A percentile compares a stretch with the other conserved stretches of the same genome.
phyloP scores from a whole-genome alignment of 2,888 invertebrate genomes.

The Lepidonotus clava region DNA sequence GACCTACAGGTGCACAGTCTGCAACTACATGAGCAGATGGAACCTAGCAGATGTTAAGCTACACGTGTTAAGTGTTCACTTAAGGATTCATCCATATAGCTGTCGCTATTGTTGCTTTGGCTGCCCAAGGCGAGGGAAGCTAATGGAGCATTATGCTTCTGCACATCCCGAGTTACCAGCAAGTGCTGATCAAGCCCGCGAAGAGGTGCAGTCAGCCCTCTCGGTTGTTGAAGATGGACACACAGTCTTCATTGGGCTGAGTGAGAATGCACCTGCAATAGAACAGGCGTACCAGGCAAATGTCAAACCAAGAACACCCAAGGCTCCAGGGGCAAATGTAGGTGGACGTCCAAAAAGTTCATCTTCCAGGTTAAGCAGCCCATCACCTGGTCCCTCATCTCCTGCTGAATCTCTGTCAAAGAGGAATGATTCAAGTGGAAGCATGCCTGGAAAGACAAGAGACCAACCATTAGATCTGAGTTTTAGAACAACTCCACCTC shows the following conservation, averaged over 20 bases:
- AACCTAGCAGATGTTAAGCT: conserved; percentile 45
- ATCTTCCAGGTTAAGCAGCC: background rate
- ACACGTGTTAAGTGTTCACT: conserved; percentile 36
- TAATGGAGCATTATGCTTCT: background rate
- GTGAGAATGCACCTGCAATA: background rate
- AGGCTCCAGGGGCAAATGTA: background rate
- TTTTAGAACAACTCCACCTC: background rate
- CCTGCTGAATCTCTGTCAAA: background rate
- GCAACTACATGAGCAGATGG: conserved; percentile 47
- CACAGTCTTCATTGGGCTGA: conserved; percentile 1
- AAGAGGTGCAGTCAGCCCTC: conserved; percentile 26
- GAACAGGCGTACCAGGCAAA: background rate
- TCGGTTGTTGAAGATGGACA: background rate
- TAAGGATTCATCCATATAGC: conserved; percentile 36
- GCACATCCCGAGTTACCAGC: background rate
- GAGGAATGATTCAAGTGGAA: background rate
- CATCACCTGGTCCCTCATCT: background rate
- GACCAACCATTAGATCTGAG: conserved; percentile 36
- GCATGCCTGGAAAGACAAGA: background rate
- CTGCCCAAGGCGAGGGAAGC: background rate
- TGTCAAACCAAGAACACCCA: conserved; percentile 14
- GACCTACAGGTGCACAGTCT: conserved; percentile 43
- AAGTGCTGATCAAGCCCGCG: background rate
- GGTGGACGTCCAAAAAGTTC: background rate
- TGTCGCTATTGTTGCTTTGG: conserved; percentile 50